A percentile compares a stretch with the other conserved stretches of the same genome.
Conservation (phyloP, 2,888 invertebrate species). For the Drosophila imparisetae region DNA sequence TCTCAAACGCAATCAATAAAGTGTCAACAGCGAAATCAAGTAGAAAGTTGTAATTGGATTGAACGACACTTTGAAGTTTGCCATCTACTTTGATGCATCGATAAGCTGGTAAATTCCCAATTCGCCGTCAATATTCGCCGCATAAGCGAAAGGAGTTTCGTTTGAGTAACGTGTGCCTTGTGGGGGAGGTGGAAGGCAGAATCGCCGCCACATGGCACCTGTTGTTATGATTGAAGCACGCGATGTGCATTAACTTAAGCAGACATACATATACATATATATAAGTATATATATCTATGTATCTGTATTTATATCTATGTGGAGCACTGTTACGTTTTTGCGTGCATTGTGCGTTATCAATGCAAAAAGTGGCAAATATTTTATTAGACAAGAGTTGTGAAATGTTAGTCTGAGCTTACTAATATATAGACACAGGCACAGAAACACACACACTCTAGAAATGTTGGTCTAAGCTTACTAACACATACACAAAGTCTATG, state of each 20-base stretch:
- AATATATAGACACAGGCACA: slow-evolving; percentile 5
- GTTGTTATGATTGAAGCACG: slow-evolving; percentile 67
- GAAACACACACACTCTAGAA: slow-evolving; percentile 5
- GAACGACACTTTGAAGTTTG: slow-evolving; percentile 24
- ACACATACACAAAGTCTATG: neutral
- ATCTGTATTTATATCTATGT: slow-evolving; percentile 20
- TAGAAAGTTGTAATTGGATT: slow-evolving; percentile 37
- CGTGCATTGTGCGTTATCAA: slow-evolving; percentile 21
- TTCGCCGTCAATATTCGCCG: slow-evolving; percentile 58
- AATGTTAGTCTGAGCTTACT: slow-evolving; percentile 16
- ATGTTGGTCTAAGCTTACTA: slow-evolving; percentile 6
- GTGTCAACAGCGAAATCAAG: slow-evolving; percentile 30
- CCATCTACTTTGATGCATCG: slow-evolving; percentile 8
- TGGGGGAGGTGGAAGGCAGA: neutral
- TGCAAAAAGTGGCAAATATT: slow-evolving; percentile 9
- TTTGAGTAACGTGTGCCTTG: slow-evolving; percentile 31
- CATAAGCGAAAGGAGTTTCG: slow-evolving; percentile 27
- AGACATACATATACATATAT: slow-evolving; percentile 10
- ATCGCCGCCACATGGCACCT: slow-evolving; percentile 68
- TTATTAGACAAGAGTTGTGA: slow-evolving; percentile 45
- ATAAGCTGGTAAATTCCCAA: slow-evolving; percentile 17
- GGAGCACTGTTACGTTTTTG: slow-evolving; percentile 23
- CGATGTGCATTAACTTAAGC: slow-evolving; percentile 54
- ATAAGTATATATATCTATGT: slow-evolving; percentile 1
- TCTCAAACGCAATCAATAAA: slow-evolving; percentile 1